Percentiles rank a stretch among this genome's conserved stretches.
These are phyloP conservation scores for Pachydiplax longipennis DNA, from an alignment of 2,888 invertebrate genomes.

Conservation along the genomic window DNA sequence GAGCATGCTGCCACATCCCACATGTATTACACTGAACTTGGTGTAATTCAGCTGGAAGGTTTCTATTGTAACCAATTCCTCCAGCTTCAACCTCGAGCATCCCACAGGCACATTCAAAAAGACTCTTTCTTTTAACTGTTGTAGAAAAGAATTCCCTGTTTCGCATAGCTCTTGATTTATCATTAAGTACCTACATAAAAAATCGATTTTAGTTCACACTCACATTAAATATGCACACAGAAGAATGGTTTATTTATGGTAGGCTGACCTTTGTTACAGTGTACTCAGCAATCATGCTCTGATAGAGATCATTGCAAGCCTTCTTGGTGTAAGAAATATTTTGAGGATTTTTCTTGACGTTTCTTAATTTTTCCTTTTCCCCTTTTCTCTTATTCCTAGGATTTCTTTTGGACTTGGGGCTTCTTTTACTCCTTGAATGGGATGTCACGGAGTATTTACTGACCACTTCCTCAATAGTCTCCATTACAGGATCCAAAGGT, in stretches of 20 bases:
- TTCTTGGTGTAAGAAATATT: not conserved
- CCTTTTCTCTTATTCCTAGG: not conserved
- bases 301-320: not conserved
- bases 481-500: conserved; percentile 42
- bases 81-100: conserved; percentile 50
- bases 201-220: not conserved
- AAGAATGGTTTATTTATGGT: not conserved
- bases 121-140: conserved; percentile 51
- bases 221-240: not conserved
- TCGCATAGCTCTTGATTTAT: not conserved
- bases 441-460: conserved; percentile 32
- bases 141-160: conserved; percentile 53
- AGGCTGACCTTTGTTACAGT: not conserved
- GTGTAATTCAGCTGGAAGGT: conserved; percentile 57
- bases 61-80: conserved; percentile 57
- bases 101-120: conserved; percentile 62
- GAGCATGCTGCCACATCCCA: conserved; percentile 67
- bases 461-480: conserved; percentile 52
- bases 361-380: not conserved
- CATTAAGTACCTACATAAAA: not conserved
- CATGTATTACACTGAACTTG: conserved; percentile 67
- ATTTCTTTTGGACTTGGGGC: not conserved
- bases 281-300: conserved; percentile 4
- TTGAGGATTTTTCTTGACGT: not conserved
- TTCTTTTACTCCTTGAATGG: no score